Base-by-base conservation (phyloP, 2,797 vertebrate genomes). In the Tapirus indicus region DNA sequence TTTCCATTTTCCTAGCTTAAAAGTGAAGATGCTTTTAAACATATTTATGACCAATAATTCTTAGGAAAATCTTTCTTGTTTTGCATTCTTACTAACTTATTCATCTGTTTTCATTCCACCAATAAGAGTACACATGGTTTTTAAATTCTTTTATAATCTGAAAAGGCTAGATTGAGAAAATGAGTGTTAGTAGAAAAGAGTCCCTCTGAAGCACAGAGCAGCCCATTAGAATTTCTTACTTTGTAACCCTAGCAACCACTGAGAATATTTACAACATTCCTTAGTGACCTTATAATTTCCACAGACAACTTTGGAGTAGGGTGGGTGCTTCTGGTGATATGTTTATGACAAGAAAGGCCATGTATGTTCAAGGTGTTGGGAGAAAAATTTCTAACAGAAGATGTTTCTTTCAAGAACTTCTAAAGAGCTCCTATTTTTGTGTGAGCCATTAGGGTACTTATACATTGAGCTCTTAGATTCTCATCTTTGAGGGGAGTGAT, bases 101-200 rank as follows among this genome's bases (percentile, higher is more conserved):
- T 64, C 27, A 9, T 58, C 12, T 64, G 38, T 86, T 86, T 90
- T 88, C 68, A 74, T 75, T 49, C n/a, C 10, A 52, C n/a, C 23
- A 71, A 35, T 47, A 62, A 56, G 64, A 93, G 25, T 7, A 41
- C 27, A 9, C 32, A 3, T 44, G 27, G 5, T 44, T 93, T 90
- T 93, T n/a, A 91, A 54, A 90, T 77, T 97, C 44, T 72, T 58
- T 77, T 52, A 66, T 35, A 58, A 52, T 68, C 77, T 68, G 23
- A 35, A 66, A 94, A 62, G 7, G 4, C 17, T 66, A n/a, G 41
- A 72, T 60, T 25, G 25, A 84, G 54, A 78, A 58, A 47, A 79
- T 56, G 47, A 94, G 2, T 80, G 74, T 86, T 86, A 49, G 56
- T 44, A 75, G 27, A 21, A 44, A 82, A 60, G n/a, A 88, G 18